phyloP scores from a whole-genome alignment of 2,797 vertebrate genomes.

The Pteropus rufus region DNA sequence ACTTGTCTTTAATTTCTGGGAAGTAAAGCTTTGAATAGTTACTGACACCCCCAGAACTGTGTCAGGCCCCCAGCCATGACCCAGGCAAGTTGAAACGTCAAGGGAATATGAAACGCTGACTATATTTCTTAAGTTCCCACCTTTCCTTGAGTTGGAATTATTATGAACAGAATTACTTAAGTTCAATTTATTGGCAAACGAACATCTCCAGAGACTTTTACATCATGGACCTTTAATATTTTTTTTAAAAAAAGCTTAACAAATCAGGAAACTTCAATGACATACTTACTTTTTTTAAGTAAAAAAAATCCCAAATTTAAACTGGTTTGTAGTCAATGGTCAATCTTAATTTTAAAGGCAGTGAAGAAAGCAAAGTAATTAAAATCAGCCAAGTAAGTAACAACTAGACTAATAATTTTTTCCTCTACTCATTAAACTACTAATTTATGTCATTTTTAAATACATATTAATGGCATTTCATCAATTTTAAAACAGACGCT shows the following conservation, averaged over 20 bases:
- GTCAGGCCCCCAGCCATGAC: neutral
- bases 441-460: neutral
- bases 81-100: neutral
- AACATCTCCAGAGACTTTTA: neutral
- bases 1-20: neutral
- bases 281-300: neutral
- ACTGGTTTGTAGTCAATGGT: neutral
- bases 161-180: neutral
- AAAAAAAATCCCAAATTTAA: neutral
- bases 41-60: neutral
- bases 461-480: neutral
- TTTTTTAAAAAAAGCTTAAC: neutral
- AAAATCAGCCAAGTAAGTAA: conserved; percentile 39
- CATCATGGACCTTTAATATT: neutral
- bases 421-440: neutral
- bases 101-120: neutral
- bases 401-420: neutral
- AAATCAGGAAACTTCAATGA: neutral
- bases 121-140: neutral
- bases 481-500: neutral
- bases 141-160: neutral
- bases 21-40: neutral
- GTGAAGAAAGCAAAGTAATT: neutral
- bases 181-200: neutral
- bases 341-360: neutral